These are phyloP conservation scores for Rhagologus leucostigma DNA, from an alignment of 2,113 vertebrate genomes.

Conservation along the genomic window DNA sequence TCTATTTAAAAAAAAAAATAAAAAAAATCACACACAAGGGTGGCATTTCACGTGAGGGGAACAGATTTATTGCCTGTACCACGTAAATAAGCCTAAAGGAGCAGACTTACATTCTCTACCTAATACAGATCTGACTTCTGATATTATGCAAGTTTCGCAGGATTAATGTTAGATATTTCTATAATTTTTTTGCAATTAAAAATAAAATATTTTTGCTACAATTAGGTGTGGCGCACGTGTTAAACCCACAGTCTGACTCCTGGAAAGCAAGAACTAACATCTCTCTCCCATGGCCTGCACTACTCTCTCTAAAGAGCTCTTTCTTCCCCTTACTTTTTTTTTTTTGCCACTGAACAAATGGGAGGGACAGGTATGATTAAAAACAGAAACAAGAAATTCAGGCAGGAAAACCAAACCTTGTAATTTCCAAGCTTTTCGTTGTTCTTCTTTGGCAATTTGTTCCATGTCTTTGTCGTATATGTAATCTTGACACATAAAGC, in stretches of 20 bases:
- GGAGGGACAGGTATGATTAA: constrained; percentile 29
- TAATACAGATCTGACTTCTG: background rate
- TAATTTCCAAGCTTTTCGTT: constrained; percentile 97
- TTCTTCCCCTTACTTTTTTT: constrained; percentile 13
- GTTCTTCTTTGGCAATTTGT: constrained; percentile 99
- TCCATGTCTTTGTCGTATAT: constrained; percentile 99
- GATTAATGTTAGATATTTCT: background rate
- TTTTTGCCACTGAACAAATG: constrained; percentile 31
- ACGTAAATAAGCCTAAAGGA: background rate
- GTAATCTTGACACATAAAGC: constrained; percentile 99
- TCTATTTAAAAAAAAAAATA: background rate
- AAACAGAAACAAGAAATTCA: constrained; percentile 42
- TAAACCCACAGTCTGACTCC: constrained; percentile 25
- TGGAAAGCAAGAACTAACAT: background rate
- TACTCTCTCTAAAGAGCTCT: background rate
- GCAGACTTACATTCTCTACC: background rate
- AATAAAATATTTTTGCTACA: background rate
- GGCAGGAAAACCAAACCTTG: constrained; percentile 85
- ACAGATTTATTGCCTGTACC: background rate
- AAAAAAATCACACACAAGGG: constrained; percentile 16
- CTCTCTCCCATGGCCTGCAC: background rate
- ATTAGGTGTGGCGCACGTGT: background rate
- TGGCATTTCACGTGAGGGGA: constrained; percentile 34
- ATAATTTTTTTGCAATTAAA: background rate
- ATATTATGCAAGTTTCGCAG: background rate